Conservation (phyloP, 2,113 vertebrate species). For the Engystomops pustulosus region DNA sequence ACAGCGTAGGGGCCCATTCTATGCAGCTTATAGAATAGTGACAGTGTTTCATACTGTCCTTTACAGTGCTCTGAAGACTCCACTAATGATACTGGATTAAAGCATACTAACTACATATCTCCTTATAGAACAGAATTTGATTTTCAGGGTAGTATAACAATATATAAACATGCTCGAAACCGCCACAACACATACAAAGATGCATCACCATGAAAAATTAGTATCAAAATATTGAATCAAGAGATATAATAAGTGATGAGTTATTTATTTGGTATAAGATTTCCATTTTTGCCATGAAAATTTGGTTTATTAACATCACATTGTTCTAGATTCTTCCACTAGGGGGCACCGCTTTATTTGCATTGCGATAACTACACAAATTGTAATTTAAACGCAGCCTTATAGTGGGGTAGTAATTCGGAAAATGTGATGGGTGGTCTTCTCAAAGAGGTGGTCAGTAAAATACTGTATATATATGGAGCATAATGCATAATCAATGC, state of each 20-base stretch:
- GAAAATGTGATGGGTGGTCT: too few species aligned
- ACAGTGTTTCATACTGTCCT: too few species aligned
- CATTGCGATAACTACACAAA: too few species aligned
- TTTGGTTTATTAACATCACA: too few species aligned
- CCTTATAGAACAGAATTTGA: background rate
- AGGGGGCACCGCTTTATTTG: background rate
- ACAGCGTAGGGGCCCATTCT: too few species aligned
- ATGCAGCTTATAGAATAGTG: too few species aligned
- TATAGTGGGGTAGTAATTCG: too few species aligned
- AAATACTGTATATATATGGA: too few species aligned
- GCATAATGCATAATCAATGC: too few species aligned
- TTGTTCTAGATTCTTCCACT: background rate
- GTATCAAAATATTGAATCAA: background rate
- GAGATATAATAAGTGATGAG: background rate
- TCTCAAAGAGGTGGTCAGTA: too few species aligned
- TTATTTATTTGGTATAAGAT: background rate
- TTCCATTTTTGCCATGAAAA: background rate
- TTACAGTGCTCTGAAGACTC: too few species aligned
- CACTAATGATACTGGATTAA: background rate
- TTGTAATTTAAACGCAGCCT: too few species aligned
- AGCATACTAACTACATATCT: background rate
- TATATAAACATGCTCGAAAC: background rate
- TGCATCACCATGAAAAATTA: background rate
- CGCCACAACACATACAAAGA: slow-evolving; percentile 19
- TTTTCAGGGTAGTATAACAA: background rate